These are phyloP conservation scores for Mya arenaria DNA, from an alignment of 1,140 invertebrate genomes.

Conservation along the genomic window DNA sequence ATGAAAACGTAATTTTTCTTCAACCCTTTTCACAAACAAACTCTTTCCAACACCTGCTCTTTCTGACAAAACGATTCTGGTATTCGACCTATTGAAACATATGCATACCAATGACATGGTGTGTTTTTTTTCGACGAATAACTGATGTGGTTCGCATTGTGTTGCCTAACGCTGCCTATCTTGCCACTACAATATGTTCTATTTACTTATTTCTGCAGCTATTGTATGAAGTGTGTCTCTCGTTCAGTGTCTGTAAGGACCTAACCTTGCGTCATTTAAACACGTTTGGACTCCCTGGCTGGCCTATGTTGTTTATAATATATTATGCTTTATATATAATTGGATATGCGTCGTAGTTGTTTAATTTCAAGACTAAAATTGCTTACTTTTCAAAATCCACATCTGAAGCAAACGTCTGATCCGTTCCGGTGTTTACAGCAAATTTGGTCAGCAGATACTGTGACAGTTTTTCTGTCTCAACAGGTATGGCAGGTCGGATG, in stretches of 20 bases:
- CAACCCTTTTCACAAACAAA: constrained; percentile 59
- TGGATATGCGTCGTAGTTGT: not conserved
- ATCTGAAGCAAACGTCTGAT: constrained; percentile 16
- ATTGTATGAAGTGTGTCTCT: not conserved
- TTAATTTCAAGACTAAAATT: not conserved
- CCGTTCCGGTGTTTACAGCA: not conserved
- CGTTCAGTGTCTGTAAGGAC: too few species aligned
- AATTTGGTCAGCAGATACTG: constrained; percentile 56
- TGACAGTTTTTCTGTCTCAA: constrained; percentile 18
- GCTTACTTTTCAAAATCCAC: constrained; percentile 58
- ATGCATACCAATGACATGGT: not conserved
- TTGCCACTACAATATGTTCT: not conserved
- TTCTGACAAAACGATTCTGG: constrained; percentile 65
- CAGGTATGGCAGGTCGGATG: constrained; percentile 47
- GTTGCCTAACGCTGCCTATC: not conserved
- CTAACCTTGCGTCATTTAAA: too few species aligned
- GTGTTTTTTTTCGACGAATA: not conserved
- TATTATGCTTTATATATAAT: too few species aligned
- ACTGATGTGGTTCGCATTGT: too few species aligned
- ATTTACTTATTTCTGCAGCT: not conserved
- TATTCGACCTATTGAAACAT: constrained; percentile 56
- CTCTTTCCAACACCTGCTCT: constrained; percentile 71
- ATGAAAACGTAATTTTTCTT: constrained; percentile 31
- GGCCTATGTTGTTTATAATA: too few species aligned
- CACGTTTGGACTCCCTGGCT: too few species aligned